Conservation (phyloP, 2,113 vertebrate genomes). For the Haemorhous mexicanus region DNA sequence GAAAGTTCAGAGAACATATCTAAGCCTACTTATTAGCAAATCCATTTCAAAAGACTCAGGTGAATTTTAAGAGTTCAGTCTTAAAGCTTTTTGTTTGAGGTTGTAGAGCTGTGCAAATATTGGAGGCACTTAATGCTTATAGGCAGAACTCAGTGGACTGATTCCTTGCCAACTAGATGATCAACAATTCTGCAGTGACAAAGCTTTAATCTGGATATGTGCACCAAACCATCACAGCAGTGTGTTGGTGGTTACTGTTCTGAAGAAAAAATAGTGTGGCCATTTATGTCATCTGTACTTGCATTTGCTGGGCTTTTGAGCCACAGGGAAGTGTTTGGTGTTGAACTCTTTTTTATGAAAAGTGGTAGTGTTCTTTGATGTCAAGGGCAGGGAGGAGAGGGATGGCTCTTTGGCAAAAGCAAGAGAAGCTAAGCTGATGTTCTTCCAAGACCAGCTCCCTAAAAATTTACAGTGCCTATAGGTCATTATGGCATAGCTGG, state of each 20-base stretch:
- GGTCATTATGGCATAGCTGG: not conserved
- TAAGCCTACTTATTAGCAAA: not conserved
- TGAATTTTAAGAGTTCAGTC: not conserved
- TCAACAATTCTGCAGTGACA: not conserved
- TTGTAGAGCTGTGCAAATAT: not conserved
- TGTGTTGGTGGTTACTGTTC: not conserved
- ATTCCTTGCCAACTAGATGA: not conserved
- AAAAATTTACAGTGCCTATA: not conserved
- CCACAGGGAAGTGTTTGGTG: not conserved
- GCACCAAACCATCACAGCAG: not conserved
- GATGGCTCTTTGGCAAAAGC: not conserved
- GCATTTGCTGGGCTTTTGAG: not conserved
- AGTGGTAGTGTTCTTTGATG: not conserved
- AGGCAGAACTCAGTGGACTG: not conserved
- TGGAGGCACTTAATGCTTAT: not conserved
- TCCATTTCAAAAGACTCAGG: not conserved
- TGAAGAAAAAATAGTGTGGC: not conserved
- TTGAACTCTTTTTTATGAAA: not conserved
- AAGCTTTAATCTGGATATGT: not conserved
- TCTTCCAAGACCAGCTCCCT: not conserved
- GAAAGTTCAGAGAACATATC: not conserved
- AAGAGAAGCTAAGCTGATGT: not conserved
- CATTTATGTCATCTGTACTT: not conserved
- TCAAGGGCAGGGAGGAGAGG: rapidly evolving
- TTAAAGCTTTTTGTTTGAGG: not conserved